Percentiles rank a stretch among this genome's conserved stretches.
Conservation (phyloP, 2,113 vertebrate genomes). For the Periophthalmus modestus region DNA sequence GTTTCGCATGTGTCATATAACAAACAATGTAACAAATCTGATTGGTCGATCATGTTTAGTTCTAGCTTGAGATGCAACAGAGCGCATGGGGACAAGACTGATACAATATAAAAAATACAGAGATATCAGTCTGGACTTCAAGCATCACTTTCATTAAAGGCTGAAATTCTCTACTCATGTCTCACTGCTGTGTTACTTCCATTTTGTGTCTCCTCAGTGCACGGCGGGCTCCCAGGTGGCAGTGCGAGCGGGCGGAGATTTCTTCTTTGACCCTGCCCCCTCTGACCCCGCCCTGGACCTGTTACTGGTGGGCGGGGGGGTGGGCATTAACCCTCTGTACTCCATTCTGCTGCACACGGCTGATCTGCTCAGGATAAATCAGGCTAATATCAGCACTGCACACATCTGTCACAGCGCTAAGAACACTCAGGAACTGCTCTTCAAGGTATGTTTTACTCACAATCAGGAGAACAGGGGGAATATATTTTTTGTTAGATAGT, state of each 20-base stretch:
- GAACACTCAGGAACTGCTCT: slow-evolving; percentile 85
- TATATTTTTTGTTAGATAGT: too few relatives aligned
- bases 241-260: slow-evolving; percentile 90
- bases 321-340: slow-evolving; percentile 94
- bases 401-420: slow-evolving; percentile 90
- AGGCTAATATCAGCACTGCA: slow-evolving; percentile 72
- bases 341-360: slow-evolving; percentile 88
- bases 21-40: too few relatives aligned
- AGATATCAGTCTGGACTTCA: too few relatives aligned
- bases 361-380: slow-evolving; percentile 80
- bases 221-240: slow-evolving; percentile 83
- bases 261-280: slow-evolving; percentile 90
- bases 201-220: slow-evolving; percentile 73
- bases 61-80: too few relatives aligned
- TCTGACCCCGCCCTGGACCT: slow-evolving; percentile 81
- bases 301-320: slow-evolving; percentile 90
- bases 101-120: too few relatives aligned
- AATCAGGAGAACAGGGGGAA: too few relatives aligned
- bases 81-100: too few relatives aligned
- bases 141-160: too few relatives aligned
- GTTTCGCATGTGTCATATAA: too few relatives aligned
- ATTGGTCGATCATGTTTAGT: too few relatives aligned
- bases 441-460: slow-evolving; percentile 78
- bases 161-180: too few relatives aligned
- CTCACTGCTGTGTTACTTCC: neutral